Conservation (phyloP, 2,888 invertebrate genomes). For the Pseudolycoriella hygida region DNA sequence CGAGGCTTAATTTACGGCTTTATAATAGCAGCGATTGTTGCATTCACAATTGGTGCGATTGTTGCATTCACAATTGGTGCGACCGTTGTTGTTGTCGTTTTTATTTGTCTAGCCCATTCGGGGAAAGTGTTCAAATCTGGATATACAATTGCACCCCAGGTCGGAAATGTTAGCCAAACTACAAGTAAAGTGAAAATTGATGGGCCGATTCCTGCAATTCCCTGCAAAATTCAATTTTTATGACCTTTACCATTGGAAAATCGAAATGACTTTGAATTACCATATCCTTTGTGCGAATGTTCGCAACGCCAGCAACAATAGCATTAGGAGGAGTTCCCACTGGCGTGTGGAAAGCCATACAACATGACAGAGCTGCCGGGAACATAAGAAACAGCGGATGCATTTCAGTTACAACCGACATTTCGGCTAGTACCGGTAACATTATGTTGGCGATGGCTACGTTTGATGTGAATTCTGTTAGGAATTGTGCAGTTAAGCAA, state of each 20-base stretch:
- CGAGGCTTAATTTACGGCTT: no score
- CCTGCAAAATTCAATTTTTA: constrained; percentile 26
- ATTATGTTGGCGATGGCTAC: constrained; percentile 76
- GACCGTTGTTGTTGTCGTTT: not conserved
- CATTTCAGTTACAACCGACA: constrained; percentile 49
- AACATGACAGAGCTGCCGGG: constrained; percentile 75
- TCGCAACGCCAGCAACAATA: constrained; percentile 69
- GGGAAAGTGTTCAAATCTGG: constrained; percentile 40
- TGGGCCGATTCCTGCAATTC: constrained; percentile 60
- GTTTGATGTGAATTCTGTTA: constrained; percentile 83
- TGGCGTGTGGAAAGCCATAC: constrained; percentile 85
- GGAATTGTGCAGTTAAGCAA: constrained; percentile 52
- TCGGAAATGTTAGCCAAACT: constrained; percentile 53
- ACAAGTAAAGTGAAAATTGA: constrained; percentile 55
- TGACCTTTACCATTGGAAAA: not conserved
- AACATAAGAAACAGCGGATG: constrained; percentile 83
- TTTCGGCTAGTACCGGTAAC: constrained; percentile 64
- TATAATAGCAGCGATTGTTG: no score
- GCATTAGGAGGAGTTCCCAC: constrained; percentile 94
- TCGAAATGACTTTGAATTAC: constrained; percentile 23
- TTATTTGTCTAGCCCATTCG: constrained; percentile 32
- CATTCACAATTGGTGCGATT: no score
- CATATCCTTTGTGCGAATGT: constrained; percentile 64
- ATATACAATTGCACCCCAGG: constrained; percentile 55
- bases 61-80: no score